Conservation (phyloP, 2,888 invertebrate genomes). For the Drosophila neotestacea region DNA sequence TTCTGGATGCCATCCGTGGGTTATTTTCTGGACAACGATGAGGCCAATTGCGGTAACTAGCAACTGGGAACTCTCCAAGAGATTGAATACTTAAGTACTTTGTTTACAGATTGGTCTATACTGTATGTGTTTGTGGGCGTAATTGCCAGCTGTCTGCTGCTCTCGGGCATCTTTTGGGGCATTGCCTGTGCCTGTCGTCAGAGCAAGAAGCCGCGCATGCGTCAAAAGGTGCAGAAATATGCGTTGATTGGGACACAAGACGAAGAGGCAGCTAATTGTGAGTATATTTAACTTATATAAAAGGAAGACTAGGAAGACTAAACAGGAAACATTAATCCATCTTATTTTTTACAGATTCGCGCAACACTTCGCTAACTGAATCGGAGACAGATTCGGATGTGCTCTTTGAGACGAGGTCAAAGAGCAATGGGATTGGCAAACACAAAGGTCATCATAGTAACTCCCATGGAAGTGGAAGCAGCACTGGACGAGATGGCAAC, state of each 20-base stretch:
- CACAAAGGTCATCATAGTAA: constrained; percentile 59
- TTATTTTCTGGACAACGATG: constrained; percentile 88
- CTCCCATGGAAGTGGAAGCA: constrained; percentile 46
- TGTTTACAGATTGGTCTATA: constrained; percentile 93
- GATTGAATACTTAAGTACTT: accelerated
- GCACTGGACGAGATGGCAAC: constrained; percentile 60
- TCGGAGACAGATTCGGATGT: constrained; percentile 95
- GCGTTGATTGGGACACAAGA: constrained; percentile 90
- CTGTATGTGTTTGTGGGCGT: constrained; percentile 94
- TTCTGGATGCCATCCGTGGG: constrained; percentile 98
- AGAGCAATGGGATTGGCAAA: constrained; percentile 81
- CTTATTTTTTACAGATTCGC: constrained; percentile 65
- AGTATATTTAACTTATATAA: constrained; percentile 33
- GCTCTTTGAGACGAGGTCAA: constrained; percentile 90
- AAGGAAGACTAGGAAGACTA: no score
- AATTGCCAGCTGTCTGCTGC: constrained; percentile 87
- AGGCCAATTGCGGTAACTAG: constrained; percentile 92
- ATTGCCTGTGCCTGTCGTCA: constrained; percentile 88
- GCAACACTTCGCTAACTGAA: constrained; percentile 88
- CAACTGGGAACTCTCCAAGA: no score
- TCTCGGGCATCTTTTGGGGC: constrained; percentile 89
- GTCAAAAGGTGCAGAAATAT: constrained; percentile 89
- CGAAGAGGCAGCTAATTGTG: constrained; percentile 87
- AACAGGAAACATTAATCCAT: no score
- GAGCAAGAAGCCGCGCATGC: constrained; percentile 86